phyloP scores from a whole-genome alignment of 2,797 vertebrate genomes.

The Podarcis lilfordi region DNA sequence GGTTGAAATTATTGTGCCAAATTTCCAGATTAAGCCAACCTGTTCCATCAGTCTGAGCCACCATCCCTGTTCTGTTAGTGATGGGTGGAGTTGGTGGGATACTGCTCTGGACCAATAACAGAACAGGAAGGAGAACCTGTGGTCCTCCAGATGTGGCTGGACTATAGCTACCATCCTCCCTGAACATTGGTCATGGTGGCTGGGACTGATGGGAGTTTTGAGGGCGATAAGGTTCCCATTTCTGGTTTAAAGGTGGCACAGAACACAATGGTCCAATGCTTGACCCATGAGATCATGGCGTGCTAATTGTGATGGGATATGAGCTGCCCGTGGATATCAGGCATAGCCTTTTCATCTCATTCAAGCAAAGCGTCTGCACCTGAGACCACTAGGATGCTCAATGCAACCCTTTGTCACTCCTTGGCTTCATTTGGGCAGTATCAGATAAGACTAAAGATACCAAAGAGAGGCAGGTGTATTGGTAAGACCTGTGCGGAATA shows the following conservation, averaged over 20 bases:
- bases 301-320: neutral
- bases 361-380: neutral
- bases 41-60: neutral
- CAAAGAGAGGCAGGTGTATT: neutral
- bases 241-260: neutral
- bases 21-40: neutral
- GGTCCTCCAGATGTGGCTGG: neutral
- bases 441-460: constrained; percentile 26
- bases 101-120: neutral
- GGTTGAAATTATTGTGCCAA: too few relatives aligned
- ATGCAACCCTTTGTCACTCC: constrained; percentile 33
- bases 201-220: neutral
- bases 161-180: neutral
- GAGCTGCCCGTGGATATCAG: neutral
- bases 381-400: constrained; percentile 16
- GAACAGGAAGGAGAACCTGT: neutral
- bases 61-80: neutral
- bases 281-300: neutral
- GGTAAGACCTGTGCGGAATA: neutral
- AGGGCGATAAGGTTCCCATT: neutral
- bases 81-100: neutral
- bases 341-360: constrained; percentile 28
- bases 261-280: neutral
- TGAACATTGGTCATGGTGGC: neutral
- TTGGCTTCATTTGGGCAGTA: constrained; percentile 36